These are phyloP conservation scores for Heliconius himera DNA, from an alignment of 1,140 invertebrate species.

Conservation along the genomic window DNA sequence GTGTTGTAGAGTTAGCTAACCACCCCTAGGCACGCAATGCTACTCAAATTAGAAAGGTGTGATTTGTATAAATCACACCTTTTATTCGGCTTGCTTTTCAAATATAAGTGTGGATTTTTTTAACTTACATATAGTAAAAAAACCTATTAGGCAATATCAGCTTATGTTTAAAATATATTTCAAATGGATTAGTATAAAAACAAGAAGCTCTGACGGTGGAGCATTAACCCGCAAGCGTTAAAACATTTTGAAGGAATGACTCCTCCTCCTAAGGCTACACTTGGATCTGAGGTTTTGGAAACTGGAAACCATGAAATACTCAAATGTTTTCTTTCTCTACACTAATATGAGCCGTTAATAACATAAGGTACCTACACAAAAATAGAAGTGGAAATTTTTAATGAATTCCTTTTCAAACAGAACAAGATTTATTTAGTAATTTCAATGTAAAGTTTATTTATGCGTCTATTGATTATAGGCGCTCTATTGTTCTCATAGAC, in stretches of 20 bases:
- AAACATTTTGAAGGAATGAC: too few species aligned
- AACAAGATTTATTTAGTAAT: conserved; percentile 4
- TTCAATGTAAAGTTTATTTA: conserved; percentile 27
- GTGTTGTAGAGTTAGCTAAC: neutral
- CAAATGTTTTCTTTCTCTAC: neutral
- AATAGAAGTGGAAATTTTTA: neutral
- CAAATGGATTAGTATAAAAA: too few species aligned
- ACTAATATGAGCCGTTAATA: too few species aligned
- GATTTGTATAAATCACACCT: neutral
- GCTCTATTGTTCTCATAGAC: conserved; percentile 32
- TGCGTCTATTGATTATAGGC: conserved; percentile 34
- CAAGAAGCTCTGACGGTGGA: too few species aligned
- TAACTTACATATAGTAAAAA: too few species aligned
- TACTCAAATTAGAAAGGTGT: neutral
- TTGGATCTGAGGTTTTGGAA: too few species aligned
- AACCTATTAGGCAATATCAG: too few species aligned
- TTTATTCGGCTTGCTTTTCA: neutral
- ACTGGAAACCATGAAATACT: too few species aligned
- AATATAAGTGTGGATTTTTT: neutral
- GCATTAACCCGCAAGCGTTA: too few species aligned
- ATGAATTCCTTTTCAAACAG: conserved; percentile 11
- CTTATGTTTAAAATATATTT: too few species aligned
- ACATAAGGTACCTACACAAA: neutral
- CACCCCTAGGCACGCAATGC: neutral
- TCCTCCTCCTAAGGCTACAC: too few species aligned